Evolutionary conservation across 1,140 invertebrate species (phyloP).

Genomic region (Teleogryllus occipitalis): DNA sequence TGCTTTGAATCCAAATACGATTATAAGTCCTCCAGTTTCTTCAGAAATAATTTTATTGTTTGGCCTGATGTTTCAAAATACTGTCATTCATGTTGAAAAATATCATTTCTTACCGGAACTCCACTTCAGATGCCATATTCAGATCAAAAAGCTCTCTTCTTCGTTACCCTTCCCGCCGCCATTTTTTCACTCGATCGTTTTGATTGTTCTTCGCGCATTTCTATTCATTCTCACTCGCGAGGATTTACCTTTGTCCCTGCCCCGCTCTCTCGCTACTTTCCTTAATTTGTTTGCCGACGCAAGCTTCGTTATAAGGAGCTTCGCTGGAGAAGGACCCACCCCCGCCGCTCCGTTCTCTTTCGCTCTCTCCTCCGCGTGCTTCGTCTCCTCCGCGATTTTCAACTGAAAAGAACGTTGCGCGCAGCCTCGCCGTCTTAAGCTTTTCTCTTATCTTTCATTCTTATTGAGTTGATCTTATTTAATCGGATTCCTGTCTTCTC

Average conservation of each 20-base stretch:
- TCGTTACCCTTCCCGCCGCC: neutral
- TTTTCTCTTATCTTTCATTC: conserved; percentile 5
- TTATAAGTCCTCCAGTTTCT: no score
- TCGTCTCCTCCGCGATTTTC: neutral
- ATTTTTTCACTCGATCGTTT: neutral
- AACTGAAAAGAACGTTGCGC: neutral
- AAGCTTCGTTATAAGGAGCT: neutral
- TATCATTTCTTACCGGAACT: neutral
- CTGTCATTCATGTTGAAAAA: neutral
- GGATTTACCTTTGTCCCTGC: neutral
- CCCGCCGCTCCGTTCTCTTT: neutral
- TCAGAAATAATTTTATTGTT: no score
- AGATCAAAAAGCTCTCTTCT: neutral
- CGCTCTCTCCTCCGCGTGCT: neutral
- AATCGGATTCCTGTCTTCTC: conserved; percentile 3
- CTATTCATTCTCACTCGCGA: neutral
- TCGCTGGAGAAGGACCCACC: no score
- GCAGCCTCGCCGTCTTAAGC: neutral
- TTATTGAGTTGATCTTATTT: conserved; percentile 6
- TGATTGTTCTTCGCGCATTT: neutral
- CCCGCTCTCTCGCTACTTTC: neutral
- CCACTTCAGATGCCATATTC: neutral
- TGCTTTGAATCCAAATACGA: no score
- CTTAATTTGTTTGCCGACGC: neutral
- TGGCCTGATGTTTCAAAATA: no score